Base-by-base conservation (phyloP, 2,888 invertebrate species). In the Hydroisotoma schaefferi region DNA sequence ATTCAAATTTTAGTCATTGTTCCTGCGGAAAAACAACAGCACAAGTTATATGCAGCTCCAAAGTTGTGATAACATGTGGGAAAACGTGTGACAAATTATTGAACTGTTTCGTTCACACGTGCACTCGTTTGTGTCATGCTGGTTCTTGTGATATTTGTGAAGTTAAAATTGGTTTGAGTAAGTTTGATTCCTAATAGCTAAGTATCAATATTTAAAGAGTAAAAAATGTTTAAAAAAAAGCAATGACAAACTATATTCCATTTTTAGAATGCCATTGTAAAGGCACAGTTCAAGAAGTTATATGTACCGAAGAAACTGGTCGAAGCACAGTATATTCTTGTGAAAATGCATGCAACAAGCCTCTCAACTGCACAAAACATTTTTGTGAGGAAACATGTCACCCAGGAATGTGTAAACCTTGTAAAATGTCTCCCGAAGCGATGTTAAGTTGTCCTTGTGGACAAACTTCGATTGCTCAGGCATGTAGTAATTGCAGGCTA, bases 401-500 rank as follows among this genome's bases (percentile, higher is more conserved):
- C 75, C 76, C 80, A 1, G 87, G 83, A 1, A 75, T 78, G 1
- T 91, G 91, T 75, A 79, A 80, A 4, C 76, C 80, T 0, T 93
- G 93, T 75, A 76, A 77, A 47, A 77, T 83, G 18, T 81, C 83
- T 57, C 84, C 87, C 0, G 78, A 80, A 15, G 75, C 79, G 29
- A 81, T 90, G 10, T 82, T 80, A 4, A 81, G 81, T 38, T 93
- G 93, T 74, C 87, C 86, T 0, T 93, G 93, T 76, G 88, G 88
- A 1, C 85, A 87, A 77, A 83, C 82, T 37, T 75, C 78, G 0
- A 77, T 85, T 22, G 67, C 74, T 79, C 67, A 75, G 75, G 25
- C 62, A 69, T 76, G 73, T 38, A 74, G n/a, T 78, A 80, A 59
- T 27, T 76, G 77, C 29, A 60, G 67, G 22, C 51, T 68, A 18